Evolutionary conservation across 2,797 vertebrate genomes (phyloP).

Genomic region (Orestias chungarensis): DNA sequence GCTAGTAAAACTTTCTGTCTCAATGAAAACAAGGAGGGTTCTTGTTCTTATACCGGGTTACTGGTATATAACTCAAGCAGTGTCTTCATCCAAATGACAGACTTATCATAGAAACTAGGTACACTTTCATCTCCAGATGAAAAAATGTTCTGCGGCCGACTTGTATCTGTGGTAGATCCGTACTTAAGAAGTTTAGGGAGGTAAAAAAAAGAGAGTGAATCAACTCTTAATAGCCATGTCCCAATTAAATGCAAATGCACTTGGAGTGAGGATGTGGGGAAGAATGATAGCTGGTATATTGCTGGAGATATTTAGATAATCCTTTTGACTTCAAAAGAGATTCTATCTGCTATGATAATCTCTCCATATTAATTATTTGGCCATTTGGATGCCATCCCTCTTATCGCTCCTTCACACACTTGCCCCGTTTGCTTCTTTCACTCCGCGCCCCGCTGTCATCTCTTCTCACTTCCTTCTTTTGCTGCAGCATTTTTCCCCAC

Average conservation of each 20-base stretch:
- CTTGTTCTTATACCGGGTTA: not conserved
- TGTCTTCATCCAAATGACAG: not conserved
- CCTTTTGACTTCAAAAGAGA: constrained; percentile 68
- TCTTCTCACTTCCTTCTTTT: constrained; percentile 32
- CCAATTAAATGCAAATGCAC: constrained; percentile 64
- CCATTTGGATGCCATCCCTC: constrained; percentile 66
- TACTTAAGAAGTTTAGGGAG: constrained; percentile 14
- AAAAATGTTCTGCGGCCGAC: constrained; percentile 2
- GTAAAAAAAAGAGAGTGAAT: constrained; percentile 37
- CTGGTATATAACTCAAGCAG: not conserved
- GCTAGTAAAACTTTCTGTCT: not conserved
- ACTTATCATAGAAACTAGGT: not conserved
- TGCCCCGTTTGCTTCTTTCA: constrained; percentile 47
- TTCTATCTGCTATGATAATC: constrained; percentile 72
- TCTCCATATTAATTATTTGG: constrained; percentile 73
- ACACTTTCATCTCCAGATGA: constrained; percentile 2
- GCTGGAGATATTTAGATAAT: constrained; percentile 74
- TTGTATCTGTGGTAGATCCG: constrained; percentile 26
- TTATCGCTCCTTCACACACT: constrained; percentile 73
- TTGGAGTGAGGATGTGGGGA: constrained; percentile 53
- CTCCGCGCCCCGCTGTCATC: constrained; percentile 36
- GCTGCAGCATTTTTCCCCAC: constrained; percentile 1
- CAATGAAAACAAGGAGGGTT: not conserved
- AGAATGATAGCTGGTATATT: constrained; percentile 62
- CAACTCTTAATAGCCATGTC: constrained; percentile 44